phyloP scores from a whole-genome alignment of 1,140 invertebrate species.

The Tribolium castaneum region DNA sequence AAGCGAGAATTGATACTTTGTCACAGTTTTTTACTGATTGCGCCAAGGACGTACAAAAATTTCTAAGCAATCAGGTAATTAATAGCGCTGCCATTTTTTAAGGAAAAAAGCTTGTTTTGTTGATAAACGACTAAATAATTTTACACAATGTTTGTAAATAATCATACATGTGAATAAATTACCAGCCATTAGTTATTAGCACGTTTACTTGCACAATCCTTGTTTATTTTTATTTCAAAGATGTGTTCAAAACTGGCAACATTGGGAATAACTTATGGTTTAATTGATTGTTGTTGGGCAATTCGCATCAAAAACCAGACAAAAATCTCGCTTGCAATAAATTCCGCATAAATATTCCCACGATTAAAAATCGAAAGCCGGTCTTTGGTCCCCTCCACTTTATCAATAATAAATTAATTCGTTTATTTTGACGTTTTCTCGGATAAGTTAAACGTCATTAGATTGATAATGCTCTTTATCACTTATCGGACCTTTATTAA shows the following conservation, averaged over 20 bases:
- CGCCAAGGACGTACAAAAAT: conserved; percentile 19
- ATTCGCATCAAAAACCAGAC: neutral
- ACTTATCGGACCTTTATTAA: neutral
- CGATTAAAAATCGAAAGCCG: neutral
- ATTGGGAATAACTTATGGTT: neutral
- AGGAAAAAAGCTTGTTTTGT: neutral
- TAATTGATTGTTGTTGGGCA: neutral
- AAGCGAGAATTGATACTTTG: conserved; percentile 1
- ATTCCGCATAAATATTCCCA: neutral
- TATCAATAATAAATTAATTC: neutral
- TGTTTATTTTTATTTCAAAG: conserved; percentile 21
- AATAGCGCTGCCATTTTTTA: conserved; percentile 3
- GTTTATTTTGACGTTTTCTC: neutral
- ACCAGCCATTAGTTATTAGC: conserved; percentile 28
- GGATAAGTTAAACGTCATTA: conserved; percentile 18
- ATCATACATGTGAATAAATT: conserved; percentile 18
- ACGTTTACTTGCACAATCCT: conserved; percentile 25
- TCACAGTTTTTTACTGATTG: conserved; percentile 5
- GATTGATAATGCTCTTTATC: conserved; percentile 6
- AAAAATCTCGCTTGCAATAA: neutral
- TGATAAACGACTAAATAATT: conserved; percentile 19
- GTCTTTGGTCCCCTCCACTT: neutral
- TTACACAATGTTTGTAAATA: conserved; percentile 35
- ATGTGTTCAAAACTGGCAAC: conserved; percentile 10
- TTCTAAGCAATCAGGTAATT: conserved; percentile 18